Percentiles rank a stretch among this genome's conserved stretches.
Evolutionary conservation across 2,888 invertebrate genomes (phyloP).

Genomic region (Ligdia adustata): DNA sequence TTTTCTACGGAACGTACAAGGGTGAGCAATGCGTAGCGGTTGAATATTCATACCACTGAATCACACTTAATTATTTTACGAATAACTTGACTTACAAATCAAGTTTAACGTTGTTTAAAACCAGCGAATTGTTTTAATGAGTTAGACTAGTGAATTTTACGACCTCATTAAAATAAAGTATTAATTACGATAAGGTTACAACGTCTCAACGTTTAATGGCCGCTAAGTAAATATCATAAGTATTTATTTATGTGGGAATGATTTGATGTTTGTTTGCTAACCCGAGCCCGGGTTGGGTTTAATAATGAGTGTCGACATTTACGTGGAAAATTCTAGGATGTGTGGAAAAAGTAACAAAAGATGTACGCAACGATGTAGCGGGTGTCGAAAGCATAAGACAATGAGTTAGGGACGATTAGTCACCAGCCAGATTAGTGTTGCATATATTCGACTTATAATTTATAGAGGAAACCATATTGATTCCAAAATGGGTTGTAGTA

Average conservation of each 20-base stretch:
- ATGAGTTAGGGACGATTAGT: conserved; percentile 46
- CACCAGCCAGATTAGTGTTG: conserved; percentile 44
- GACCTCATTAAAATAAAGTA: conserved; percentile 12
- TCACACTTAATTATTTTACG: conserved; percentile 3
- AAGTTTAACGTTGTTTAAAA: conserved; percentile 3
- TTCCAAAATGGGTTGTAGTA: no score
- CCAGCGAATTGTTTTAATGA: conserved; percentile 11
- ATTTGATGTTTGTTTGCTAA: not conserved
- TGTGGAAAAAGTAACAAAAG: conserved; percentile 27
- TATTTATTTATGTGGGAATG: not conserved
- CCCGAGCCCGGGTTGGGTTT: not conserved
- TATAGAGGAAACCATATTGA: no score
- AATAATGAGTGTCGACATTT: conserved; percentile 5
- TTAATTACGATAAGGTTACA: conserved; percentile 14
- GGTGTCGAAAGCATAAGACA: conserved; percentile 43
- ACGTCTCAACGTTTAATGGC: conserved; percentile 13
- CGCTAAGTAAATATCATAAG: not conserved
- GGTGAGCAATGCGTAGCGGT: not conserved
- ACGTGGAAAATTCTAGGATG: conserved; percentile 24
- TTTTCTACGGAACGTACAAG: not conserved
- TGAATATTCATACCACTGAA: conserved; percentile 13
- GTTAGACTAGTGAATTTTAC: conserved; percentile 9
- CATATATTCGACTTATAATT: conserved; percentile 45
- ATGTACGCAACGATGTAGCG: conserved; percentile 25
- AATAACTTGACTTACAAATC: conserved; percentile 8